Evolutionary conservation across 2,888 invertebrate species (phyloP), one percentile per base, ranked within the genome.

Genomic region (Xanthorhoe spadicearia): DNA sequence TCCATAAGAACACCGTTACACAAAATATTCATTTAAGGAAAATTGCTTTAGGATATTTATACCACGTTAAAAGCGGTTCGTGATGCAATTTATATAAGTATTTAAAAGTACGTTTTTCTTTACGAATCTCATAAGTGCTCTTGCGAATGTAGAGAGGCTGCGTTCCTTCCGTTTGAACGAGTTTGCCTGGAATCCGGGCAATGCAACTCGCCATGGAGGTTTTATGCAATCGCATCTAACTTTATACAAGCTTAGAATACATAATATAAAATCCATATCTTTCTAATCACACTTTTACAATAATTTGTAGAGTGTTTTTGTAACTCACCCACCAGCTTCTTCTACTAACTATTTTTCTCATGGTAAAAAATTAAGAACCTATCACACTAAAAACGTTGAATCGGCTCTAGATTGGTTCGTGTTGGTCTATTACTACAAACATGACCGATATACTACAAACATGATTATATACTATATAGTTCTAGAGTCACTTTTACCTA

Each of bases 161-260:
- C 70, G 70, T 71, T 74, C 72, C 71, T 76, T 75, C 69, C 70
- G 57, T 48, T 54, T 55, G 71, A 70, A 70, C 68, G 70, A 72
- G 59, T 66, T 63, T 62, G 48, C 68, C 70, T 64, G 71, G 78
- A 79, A 79, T 77, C 71, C 60, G 53, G 19, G 70, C 70, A 46
- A 75, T 74, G 75, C 54, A 17, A 48, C 7, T 7, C 48, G 38
- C 15, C 32, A 46, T 23, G 9, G 17, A n/a, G 43, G 10, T 63
- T 57, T 56, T 50, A 17, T 50, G 49, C 59, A 35, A 52, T 10
- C 23, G 50, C 43, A 13, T 23, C 10, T 35, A 35, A 17, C 0
- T 17, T 43, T 43, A 13, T 23, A 7, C 18, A 43, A n/a, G 10
- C 52, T 17, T 18, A 35, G 18, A 46, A 56, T 56, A n/a, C 9